Evolutionary conservation across 2,888 invertebrate species (phyloP).

Genomic region (Rugalucina vietnamica): DNA sequence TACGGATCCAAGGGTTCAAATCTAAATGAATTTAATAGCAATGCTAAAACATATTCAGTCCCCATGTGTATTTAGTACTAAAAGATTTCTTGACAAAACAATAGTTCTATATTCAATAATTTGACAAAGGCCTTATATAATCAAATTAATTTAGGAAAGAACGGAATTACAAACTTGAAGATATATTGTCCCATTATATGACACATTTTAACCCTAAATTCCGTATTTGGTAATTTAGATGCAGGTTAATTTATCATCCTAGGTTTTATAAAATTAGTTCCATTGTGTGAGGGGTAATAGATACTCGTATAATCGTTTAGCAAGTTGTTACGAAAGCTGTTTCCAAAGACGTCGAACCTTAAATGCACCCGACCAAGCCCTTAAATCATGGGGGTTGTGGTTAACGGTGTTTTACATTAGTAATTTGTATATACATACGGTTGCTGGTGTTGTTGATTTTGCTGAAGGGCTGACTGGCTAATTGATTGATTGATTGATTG

Average conservation of each 20-base stretch:
- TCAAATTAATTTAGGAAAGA: conserved; percentile 14
- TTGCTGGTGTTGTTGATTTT: not conserved
- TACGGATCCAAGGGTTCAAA: conserved; percentile 32
- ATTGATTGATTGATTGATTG: too few relatives aligned
- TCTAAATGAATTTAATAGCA: conserved; percentile 35
- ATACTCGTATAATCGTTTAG: not conserved
- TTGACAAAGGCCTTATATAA: conserved; percentile 9
- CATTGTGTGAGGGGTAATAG: not conserved
- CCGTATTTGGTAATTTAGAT: not conserved
- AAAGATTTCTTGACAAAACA: conserved; percentile 1
- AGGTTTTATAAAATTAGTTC: conserved; percentile 2
- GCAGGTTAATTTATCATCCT: not conserved
- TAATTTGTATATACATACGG: not conserved
- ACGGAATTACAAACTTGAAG: not conserved
- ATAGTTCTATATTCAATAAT: conserved; percentile 9
- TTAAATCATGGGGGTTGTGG: too few relatives aligned
- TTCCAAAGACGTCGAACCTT: not conserved
- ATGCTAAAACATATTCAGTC: conserved; percentile 29
- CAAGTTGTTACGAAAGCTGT: not conserved
- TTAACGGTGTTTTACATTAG: not conserved
- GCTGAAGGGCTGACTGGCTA: too few relatives aligned
- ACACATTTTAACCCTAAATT: conserved; percentile 13
- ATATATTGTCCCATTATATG: conserved; percentile 12
- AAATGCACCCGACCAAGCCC: not conserved
- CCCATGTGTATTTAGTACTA: conserved; percentile 10